phyloP scores from a whole-genome alignment of 2,113 vertebrate genomes.

The Pachycephala philippinensis region DNA sequence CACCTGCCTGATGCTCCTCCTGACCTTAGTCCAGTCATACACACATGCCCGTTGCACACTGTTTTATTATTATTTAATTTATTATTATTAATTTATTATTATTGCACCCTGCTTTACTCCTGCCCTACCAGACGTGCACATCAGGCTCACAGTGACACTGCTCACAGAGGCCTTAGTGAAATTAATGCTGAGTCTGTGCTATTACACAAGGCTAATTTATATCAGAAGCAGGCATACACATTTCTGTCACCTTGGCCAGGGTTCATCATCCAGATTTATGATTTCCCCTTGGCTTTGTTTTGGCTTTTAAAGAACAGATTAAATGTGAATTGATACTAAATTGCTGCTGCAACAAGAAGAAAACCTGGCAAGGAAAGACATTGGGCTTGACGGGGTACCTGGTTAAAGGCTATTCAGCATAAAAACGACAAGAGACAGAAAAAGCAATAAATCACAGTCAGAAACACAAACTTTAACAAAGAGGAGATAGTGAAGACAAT shows the following conservation, averaged over 20 bases:
- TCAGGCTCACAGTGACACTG: background rate
- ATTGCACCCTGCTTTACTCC: background rate
- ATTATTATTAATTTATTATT: too few species aligned
- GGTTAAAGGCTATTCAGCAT: background rate
- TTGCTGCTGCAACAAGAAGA: background rate
- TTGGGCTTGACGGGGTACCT: background rate
- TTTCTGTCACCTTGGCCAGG: background rate
- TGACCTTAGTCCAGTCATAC: fast-evolving
- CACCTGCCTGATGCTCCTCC: background rate
- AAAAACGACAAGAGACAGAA: background rate
- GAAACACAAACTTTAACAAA: background rate
- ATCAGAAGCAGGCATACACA: background rate
- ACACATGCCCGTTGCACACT: too few species aligned
- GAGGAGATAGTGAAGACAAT: background rate
- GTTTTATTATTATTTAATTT: too few species aligned
- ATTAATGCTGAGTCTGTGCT: background rate
- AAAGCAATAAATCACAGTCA: background rate
- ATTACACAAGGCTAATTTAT: background rate
- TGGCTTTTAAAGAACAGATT: background rate
- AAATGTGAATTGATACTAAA: background rate
- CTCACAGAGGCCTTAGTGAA: background rate
- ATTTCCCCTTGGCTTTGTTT: background rate
- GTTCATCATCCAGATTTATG: background rate
- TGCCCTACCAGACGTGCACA: background rate
- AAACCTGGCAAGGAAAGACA: background rate